Percentiles rank a stretch among this genome's conserved stretches.
phyloP scores from a whole-genome alignment of 2,888 invertebrate genomes.

The Parasteatoda lunata region DNA sequence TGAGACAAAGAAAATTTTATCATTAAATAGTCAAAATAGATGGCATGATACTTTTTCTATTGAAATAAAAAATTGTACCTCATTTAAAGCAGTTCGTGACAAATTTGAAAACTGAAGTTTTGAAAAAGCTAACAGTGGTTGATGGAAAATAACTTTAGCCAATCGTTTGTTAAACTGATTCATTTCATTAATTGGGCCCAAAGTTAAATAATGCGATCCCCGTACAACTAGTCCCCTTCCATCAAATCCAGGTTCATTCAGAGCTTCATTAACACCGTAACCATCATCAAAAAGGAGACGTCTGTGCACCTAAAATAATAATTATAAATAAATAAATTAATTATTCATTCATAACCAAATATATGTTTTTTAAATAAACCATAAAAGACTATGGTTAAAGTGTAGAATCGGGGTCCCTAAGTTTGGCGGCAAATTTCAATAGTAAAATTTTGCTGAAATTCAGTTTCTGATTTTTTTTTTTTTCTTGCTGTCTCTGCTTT shows the following conservation, averaged over 20 bases:
- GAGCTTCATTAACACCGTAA: conserved; percentile 92
- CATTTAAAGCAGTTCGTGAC: conserved; percentile 42
- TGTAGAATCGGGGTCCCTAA: too few species aligned
- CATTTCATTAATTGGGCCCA: conserved; percentile 55
- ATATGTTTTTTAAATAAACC: too few species aligned
- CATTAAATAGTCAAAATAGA: too few species aligned
- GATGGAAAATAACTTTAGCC: conserved; percentile 48
- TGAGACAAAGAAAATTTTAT: too few species aligned
- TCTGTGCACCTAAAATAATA: conserved; percentile 82
- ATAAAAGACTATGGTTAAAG: too few species aligned
- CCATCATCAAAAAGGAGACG: conserved; percentile 89
- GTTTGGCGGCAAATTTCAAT: too few species aligned
- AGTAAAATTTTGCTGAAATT: too few species aligned
- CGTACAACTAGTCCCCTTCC: conserved; percentile 82
- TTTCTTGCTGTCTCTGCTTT: too few species aligned
- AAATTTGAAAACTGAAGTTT: conserved; percentile 35
- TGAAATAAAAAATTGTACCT: conserved; percentile 17
- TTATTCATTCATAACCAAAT: too few species aligned
- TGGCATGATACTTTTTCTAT: too few species aligned
- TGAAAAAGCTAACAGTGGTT: conserved; percentile 63
- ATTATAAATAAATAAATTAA: not conserved
- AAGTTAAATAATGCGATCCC: conserved; percentile 76
- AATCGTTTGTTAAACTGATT: conserved; percentile 39
- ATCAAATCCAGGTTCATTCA: conserved; percentile 85
- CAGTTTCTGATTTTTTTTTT: too few species aligned